Evolutionary conservation across 1,140 invertebrate genomes (phyloP).

Genomic region (Acromyrmex echinatior): DNA sequence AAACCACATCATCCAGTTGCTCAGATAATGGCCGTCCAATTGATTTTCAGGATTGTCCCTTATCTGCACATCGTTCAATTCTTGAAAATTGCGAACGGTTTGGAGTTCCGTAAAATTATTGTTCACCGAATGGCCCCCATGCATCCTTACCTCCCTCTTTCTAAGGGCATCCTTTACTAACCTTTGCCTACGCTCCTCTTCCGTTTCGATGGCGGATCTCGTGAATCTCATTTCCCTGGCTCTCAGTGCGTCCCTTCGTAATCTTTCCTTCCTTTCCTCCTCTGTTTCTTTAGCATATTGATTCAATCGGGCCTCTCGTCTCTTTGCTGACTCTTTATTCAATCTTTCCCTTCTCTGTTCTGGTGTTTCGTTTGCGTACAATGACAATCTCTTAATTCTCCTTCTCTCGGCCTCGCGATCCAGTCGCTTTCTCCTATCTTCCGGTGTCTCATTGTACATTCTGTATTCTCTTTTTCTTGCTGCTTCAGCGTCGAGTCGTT

Average conservation of each 20-base stretch:
- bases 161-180: slow-evolving; percentile 80
- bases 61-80: slow-evolving; percentile 76
- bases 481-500: slow-evolving; percentile 79
- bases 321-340: slow-evolving; percentile 79
- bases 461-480: slow-evolving; percentile 81
- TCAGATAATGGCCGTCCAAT: slow-evolving; percentile 77
- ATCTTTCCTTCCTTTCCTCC: slow-evolving; percentile 78
- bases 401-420: slow-evolving; percentile 80
- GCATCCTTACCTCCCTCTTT: slow-evolving; percentile 80
- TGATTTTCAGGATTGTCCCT: slow-evolving; percentile 76
- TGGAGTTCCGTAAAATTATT: slow-evolving; percentile 78
- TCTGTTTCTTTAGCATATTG: slow-evolving; percentile 81
- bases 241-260: slow-evolving; percentile 79
- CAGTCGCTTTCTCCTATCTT: slow-evolving; percentile 80
- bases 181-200: slow-evolving; percentile 79
- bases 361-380: slow-evolving; percentile 80
- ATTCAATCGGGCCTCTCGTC: slow-evolving; percentile 78
- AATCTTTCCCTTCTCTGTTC: slow-evolving; percentile 79
- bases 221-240: slow-evolving; percentile 81
- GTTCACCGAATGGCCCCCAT: slow-evolving; percentile 68
- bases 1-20: slow-evolving; percentile 82
- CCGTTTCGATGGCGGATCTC: slow-evolving; percentile 79
- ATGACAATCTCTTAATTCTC: slow-evolving; percentile 77
- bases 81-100: slow-evolving; percentile 77
- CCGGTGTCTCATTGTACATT: slow-evolving; percentile 80